Evolutionary conservation across 1,140 invertebrate genomes (phyloP), one percentile per base, ranked within the genome.

Genomic region (Triops cancriformis): DNA sequence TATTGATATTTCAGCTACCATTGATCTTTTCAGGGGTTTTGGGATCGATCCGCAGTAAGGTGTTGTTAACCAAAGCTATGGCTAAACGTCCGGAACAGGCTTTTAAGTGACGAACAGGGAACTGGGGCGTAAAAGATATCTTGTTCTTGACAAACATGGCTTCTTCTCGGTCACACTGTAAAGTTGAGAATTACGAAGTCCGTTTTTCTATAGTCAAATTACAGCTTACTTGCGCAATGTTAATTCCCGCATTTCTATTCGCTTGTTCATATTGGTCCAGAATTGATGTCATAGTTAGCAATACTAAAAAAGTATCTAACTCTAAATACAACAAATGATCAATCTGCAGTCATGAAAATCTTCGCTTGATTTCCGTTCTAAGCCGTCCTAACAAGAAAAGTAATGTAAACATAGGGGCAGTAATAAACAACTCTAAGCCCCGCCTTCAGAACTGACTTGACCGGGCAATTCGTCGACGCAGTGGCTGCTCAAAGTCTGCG

Each of bases 41-140:
- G 79, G 97, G 85, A 85, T 97, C 92, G 79, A 97, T 91, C 72
- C 94, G 86, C 74, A 96, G 88, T 3, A 97, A 82, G 75, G 90
- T 88, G 82, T 92, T 91, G 83, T 94, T 94, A 27, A 90, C 89
- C 90, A 97, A 92, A 1, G 92, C 90, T 76, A 97, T 88, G 0
- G 94, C 90, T 51, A 97, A 86, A 82, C 90, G 90, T 82, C 95
- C 94, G 82, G 90, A 96, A 26, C 91, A 89, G 1, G 95, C 92
- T 73, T 88, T 90, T 27, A 96, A 85, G 82, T 96, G 91, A 26
- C 91, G 91, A 72, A 97, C 90, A 78, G 87, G 87, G 79, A 93
- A 90, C 0, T 90, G 88, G 14, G 95, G 93, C 80, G 90, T 89
- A 81, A 92, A 91, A 81, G 91, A 90, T 83, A 93, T 91, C 83